phyloP scores from a whole-genome alignment of 2,888 invertebrate species.

The Watsonalla binaria region DNA sequence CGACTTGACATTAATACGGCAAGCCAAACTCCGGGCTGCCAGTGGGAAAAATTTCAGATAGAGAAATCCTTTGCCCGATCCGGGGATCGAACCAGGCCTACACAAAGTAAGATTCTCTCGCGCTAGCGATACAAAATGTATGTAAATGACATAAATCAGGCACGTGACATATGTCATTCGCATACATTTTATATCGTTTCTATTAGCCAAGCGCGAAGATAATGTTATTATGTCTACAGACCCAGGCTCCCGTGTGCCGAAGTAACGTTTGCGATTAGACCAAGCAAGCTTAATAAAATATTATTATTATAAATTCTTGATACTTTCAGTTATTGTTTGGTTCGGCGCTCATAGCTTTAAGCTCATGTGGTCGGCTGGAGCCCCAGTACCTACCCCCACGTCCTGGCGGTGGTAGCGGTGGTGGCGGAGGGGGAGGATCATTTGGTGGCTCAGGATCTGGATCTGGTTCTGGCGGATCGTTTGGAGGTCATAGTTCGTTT shows the following conservation, averaged over 20 bases:
- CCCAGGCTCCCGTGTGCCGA: background rate
- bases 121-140: too few species aligned
- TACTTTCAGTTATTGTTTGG: constrained; percentile 34
- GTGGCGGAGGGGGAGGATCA: constrained; percentile 18
- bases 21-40: too few species aligned
- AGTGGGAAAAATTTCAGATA: too few species aligned
- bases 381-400: constrained; percentile 51
- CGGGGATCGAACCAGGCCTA: too few species aligned
- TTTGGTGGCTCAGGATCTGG: constrained; percentile 19
- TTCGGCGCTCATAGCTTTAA: constrained; percentile 49
- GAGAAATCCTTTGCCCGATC: too few species aligned
- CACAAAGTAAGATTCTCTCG: too few species aligned
- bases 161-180: too few species aligned
- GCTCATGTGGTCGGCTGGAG: constrained; percentile 53
- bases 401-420: constrained; percentile 30
- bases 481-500: constrained; percentile 15
- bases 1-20: too few species aligned
- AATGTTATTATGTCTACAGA: too few species aligned
- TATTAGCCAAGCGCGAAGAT: too few species aligned
- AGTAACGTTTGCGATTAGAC: background rate
- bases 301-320: background rate
- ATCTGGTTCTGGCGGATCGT: constrained; percentile 23
- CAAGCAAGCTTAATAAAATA: background rate
- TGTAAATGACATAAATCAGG: too few species aligned
- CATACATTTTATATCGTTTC: too few species aligned